Percentiles rank a stretch among this genome's conserved stretches.
These are phyloP conservation scores for Ephydatia muelleri DNA, from an alignment of 37 sponge, comb jelly and placozoan species.

Conservation along the genomic window DNA sequence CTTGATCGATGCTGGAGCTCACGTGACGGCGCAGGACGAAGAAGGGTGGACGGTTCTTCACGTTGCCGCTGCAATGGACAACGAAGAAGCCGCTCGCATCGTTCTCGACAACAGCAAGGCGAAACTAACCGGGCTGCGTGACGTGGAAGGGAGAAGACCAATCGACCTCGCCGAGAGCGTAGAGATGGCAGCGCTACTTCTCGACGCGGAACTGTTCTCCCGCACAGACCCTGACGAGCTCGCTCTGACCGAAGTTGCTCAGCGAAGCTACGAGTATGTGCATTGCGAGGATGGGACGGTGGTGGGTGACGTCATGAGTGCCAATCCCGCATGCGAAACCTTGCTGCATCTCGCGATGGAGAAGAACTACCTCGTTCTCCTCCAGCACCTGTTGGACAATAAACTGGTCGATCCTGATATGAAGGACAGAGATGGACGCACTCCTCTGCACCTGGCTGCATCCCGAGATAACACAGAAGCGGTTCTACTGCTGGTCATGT, in stretches of 20 bases:
- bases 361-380: constrained; percentile 6
- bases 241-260: not conserved
- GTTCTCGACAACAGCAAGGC: constrained; percentile 18
- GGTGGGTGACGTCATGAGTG: not conserved
- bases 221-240: not conserved
- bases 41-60: constrained; percentile 76
- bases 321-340: not conserved
- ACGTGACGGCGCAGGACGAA: constrained; percentile 41
- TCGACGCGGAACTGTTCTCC: constrained; percentile 46
- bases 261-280: not conserved
- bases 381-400: constrained; percentile 12
- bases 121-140: constrained; percentile 26
- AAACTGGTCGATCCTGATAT: not conserved
- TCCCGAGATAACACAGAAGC: not conserved
- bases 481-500: not conserved
- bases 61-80: constrained; percentile 71
- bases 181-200: constrained; percentile 61
- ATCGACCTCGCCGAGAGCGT: constrained; percentile 66
- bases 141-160: constrained; percentile 63
- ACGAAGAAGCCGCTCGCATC: constrained; percentile 56
- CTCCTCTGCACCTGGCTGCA: constrained; percentile 18
- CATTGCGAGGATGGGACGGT: not conserved
- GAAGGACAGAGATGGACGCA: not conserved
- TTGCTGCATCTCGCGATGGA: constrained; percentile 19
- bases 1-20: constrained; percentile 58